Evolutionary conservation across 2,113 vertebrate species (phyloP).

Genomic region (Epinephelus lanceolatus): DNA sequence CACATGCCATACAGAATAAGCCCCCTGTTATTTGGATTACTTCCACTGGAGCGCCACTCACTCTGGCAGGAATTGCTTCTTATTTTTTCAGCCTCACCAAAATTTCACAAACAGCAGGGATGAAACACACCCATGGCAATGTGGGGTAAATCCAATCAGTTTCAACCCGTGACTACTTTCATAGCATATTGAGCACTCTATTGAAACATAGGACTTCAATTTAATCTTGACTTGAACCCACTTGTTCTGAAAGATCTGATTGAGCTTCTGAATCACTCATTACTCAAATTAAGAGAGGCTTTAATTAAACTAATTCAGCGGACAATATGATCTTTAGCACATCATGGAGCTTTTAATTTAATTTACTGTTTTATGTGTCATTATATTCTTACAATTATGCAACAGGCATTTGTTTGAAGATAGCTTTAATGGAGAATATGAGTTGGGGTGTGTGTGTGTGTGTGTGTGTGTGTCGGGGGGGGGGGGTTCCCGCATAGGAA

Average conservation of each 20-base stretch:
- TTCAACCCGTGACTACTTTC: slow-evolving; percentile 40
- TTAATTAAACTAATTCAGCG: slow-evolving; percentile 64
- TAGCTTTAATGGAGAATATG: slow-evolving; percentile 50
- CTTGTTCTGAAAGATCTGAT: slow-evolving; percentile 39
- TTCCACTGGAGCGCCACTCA: slow-evolving; percentile 31
- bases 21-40: slow-evolving; percentile 40
- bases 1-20: slow-evolving; percentile 36
- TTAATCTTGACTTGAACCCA: slow-evolving; percentile 51
- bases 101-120: slow-evolving; percentile 47
- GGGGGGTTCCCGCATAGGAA: slow-evolving; percentile 40
- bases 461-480: neutral
- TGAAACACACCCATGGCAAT: slow-evolving; percentile 33
- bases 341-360: slow-evolving; percentile 60
- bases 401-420: slow-evolving; percentile 54
- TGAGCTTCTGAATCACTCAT: slow-evolving; percentile 42
- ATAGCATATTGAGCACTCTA: slow-evolving; percentile 19
- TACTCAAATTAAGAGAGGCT: slow-evolving; percentile 40
- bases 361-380: slow-evolving; percentile 55
- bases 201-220: slow-evolving; percentile 22
- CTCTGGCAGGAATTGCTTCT: slow-evolving; percentile 25
- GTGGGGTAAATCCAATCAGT: slow-evolving; percentile 62
- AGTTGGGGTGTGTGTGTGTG: slow-evolving; percentile 12
- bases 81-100: slow-evolving; percentile 18
- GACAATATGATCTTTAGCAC: slow-evolving; percentile 52
- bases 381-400: slow-evolving; percentile 44